Conservation (phyloP, 2,797 vertebrate species). For the Erethizon dorsatum region DNA sequence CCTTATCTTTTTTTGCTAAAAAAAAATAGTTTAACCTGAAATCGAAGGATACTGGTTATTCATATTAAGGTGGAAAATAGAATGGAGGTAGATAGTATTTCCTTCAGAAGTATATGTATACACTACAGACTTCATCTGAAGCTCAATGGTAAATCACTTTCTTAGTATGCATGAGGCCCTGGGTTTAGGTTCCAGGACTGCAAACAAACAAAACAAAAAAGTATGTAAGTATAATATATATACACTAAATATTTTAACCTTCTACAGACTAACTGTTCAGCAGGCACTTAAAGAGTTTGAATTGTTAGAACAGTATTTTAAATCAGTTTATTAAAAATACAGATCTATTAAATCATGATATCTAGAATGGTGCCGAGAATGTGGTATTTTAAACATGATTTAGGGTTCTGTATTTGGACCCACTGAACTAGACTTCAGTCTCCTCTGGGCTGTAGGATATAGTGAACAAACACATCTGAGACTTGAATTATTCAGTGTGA, state of each 20-base stretch:
- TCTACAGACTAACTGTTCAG: neutral
- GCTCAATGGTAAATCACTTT: neutral
- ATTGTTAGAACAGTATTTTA: constrained; percentile 44
- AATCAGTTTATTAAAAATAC: constrained; percentile 45
- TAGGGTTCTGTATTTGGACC: neutral
- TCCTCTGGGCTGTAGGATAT: constrained; percentile 14
- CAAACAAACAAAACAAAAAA: neutral
- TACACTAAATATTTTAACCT: constrained; percentile 5
- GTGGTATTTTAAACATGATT: constrained; percentile 28
- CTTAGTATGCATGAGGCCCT: neutral
- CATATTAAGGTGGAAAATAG: constrained; percentile 23
- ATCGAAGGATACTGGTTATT: constrained; percentile 41
- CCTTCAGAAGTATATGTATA: neutral
- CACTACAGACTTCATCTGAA: neutral
- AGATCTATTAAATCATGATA: constrained; percentile 19
- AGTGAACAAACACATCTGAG: constrained; percentile 43
- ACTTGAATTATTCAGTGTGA: constrained; percentile 55
- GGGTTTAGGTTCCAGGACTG: neutral
- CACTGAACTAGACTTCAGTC: neutral
- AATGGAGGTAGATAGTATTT: neutral
- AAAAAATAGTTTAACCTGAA: constrained; percentile 33
- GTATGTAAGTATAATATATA: neutral
- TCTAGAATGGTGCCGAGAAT: constrained; percentile 1
- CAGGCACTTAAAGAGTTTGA: neutral
- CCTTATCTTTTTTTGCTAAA: constrained; percentile 23